Base-by-base conservation (phyloP, 1,140 invertebrate species). In the Pseudomyrmex gracilis region DNA sequence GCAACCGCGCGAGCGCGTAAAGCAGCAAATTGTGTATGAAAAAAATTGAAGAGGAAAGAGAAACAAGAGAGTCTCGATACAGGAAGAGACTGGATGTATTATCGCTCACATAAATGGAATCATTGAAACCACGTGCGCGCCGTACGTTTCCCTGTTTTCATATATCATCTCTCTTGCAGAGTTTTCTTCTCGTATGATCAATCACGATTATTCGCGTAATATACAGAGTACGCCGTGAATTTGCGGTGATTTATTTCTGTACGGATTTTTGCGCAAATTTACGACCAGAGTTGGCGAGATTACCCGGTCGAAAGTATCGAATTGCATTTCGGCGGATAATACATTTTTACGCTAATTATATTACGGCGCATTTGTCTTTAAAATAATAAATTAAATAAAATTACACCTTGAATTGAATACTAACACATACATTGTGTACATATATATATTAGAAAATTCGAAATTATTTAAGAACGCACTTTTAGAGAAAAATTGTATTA, bases 51-150 rank as follows among this genome's bases (percentile, higher is more conserved):
- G 34, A 63, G 17, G 17, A 60, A 51, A 13, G 13, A 24, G 17
- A 10, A 60, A 58, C 22, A n/a, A 53, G 64, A 7, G 10, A 63
- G 20, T 15, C 51, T 70, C 43, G 64, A 70, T 84, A 57, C 43
- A 20, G 34, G 15, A 2, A 71, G 51, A 53, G 47, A 74, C 49
- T 61, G 45, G 20, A 1, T 73, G 34, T 51, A 20, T 86, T 78
- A 86, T 67, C 84, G 73, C 80, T 85, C 63, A 58, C 66, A 45
- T 70, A 80, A 78, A 78, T 80, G 66, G 67, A 78, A 78, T 78
- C 64, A 80, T 80, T 70, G 76, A 80, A 49, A 80, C 53, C 67
- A 80, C 55, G 34, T 60, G 76, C 43, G 43, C 66, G 55, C 66
- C 43, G 53, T 68, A 78, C 43, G 66, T 80, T 70, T 60, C n/a